Evolutionary conservation across 2,888 invertebrate species (phyloP), one percentile per base, ranked within the genome.

Genomic region (Sesamia inferens): DNA sequence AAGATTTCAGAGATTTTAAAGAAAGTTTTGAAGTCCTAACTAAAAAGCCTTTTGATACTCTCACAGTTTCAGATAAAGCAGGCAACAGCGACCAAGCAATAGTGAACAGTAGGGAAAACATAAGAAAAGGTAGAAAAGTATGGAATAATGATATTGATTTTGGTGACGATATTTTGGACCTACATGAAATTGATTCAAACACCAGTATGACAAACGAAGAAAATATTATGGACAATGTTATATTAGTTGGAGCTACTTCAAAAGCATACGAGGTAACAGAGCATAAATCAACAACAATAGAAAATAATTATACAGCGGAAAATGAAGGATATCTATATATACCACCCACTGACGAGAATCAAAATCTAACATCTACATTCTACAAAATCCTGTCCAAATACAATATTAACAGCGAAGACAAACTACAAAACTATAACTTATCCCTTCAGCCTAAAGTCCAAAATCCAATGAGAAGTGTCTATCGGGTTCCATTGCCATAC

Each of bases 321-420:
- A 55, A 72, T 62, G 48, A 55, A 47, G 88, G 78, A 62, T 87
- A 89, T 71, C 81, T 79, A 59, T 87, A 88, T 74, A 81, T 78
- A 10, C 65, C 62, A 64, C 85, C 85, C 47, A 63, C 22, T 39
- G 44, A 58, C 59, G 69, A 75, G 62, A 84, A 68, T 22, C 71
- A 79, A 65, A 90, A 90, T 76, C 75, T 87, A 11, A 90, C 85
- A 11, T 82, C 84, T 19, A 83, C 68, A 61, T 84, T 93, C n/a
- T 77, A 84, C 16, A 81, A 89, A 51, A 91, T 93, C 74, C 90
- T 96, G 13, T 89, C 90, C 4, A 93, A 92, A 84, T 94, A 96
- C 68, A 93, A 94, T 66, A 94, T 95, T 57, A 88, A 89, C 54
- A 81, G 82, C 0, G 83, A 90, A 51, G 94, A 94, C 74, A 83